phyloP scores from a whole-genome alignment of 1,140 invertebrate species.

The Panagrolaimus sp. region DNA sequence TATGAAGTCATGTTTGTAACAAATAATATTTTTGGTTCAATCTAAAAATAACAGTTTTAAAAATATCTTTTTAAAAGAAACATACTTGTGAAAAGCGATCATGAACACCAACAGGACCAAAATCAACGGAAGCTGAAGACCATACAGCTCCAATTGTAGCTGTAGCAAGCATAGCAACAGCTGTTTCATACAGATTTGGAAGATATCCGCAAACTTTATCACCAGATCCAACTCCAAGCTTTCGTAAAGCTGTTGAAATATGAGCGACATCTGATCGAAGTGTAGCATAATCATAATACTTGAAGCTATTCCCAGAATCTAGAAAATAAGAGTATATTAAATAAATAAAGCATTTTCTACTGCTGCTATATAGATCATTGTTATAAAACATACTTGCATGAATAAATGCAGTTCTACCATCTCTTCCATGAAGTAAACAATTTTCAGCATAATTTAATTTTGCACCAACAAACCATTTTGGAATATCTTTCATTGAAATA shows the following conservation, averaged over 20 bases:
- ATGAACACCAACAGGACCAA: conserved; percentile 62
- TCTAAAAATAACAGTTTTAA: conserved; percentile 61
- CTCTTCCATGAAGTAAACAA: conserved; percentile 53
- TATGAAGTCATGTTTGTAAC: conserved; percentile 63
- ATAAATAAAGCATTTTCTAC: too few relatives aligned
- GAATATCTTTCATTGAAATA: conserved; percentile 58
- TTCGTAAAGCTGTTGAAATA: conserved; percentile 59
- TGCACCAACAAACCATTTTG: conserved; percentile 61
- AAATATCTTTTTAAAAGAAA: neutral
- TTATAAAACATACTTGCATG: conserved; percentile 57
- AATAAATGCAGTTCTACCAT: conserved; percentile 61
- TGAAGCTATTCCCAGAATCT: conserved; percentile 55
- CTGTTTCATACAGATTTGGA: conserved; percentile 61
- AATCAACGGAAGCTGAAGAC: conserved; percentile 65
- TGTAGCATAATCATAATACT: conserved; percentile 58
- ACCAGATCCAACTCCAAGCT: conserved; percentile 59
- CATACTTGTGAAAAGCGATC: conserved; percentile 47
- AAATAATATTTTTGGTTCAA: conserved; percentile 63
- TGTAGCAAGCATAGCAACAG: conserved; percentile 63
- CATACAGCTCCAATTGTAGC: conserved; percentile 64
- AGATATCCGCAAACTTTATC: conserved; percentile 63
- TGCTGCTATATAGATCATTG: too few relatives aligned
- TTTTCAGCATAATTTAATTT: conserved; percentile 63
- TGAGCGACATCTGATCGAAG: conserved; percentile 59
- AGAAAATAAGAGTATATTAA: too few relatives aligned